Percentiles rank a stretch among this genome's conserved stretches.
phyloP scores from a whole-genome alignment of 2,113 vertebrate species.

The Carassius gibelio region DNA sequence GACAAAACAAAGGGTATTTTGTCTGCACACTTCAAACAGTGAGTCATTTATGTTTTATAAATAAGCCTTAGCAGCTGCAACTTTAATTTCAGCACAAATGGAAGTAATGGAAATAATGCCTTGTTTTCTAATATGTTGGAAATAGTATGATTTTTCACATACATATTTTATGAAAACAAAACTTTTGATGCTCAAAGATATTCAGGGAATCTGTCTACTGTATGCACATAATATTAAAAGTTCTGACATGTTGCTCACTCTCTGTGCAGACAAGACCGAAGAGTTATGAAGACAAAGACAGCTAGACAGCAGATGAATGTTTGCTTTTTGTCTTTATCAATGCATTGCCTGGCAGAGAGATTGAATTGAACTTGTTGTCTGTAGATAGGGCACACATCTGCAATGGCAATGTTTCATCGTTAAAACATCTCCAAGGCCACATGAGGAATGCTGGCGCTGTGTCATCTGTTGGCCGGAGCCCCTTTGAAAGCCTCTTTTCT shows the following conservation, averaged over 20 bases:
- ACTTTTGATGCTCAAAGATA: no score
- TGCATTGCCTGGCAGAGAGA: slow-evolving; percentile 14
- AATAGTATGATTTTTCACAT: neutral
- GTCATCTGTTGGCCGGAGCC: slow-evolving; percentile 32
- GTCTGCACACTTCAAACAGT: no score
- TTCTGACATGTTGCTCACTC: neutral
- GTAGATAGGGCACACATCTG: slow-evolving; percentile 12
- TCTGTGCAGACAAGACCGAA: neutral
- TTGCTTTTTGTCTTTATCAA: slow-evolving; percentile 19
- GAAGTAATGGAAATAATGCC: neutral
- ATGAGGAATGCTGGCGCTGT: slow-evolving; percentile 31
- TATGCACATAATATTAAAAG: neutral
- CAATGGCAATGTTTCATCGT: slow-evolving; percentile 42
- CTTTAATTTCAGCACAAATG: neutral
- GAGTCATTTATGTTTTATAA: no score
- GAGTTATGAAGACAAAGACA: neutral
- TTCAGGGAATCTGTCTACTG: neutral
- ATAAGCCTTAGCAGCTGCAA: no score
- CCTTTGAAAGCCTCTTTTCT: slow-evolving; percentile 45
- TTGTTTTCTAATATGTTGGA: neutral
- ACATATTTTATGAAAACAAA: neutral
- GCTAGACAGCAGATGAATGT: slow-evolving; percentile 15
- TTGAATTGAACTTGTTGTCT: slow-evolving; percentile 13
- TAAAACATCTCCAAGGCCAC: slow-evolving; percentile 43
- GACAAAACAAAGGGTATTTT: neutral